phyloP scores from a whole-genome alignment of 2,113 vertebrate genomes.

The Otis tarda region DNA sequence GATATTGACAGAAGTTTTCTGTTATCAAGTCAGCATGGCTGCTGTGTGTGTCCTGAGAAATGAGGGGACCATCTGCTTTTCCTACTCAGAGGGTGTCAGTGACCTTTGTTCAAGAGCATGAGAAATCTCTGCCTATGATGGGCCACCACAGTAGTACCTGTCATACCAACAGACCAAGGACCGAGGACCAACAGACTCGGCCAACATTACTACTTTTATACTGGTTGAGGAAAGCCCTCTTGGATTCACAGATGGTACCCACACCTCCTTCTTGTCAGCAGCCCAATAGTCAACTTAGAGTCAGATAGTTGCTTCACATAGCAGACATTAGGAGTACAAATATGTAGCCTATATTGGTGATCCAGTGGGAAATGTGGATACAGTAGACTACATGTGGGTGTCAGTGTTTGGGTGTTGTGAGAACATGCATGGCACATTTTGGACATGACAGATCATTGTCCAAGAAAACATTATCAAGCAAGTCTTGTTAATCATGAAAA shows the following conservation, averaged over 20 bases:
- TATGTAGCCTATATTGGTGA: not conserved
- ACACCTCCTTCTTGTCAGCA: not conserved
- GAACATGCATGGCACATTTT: not conserved
- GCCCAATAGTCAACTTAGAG: not conserved
- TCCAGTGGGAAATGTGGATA: not conserved
- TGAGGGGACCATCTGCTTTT: not conserved
- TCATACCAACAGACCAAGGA: not conserved
- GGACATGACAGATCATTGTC: not conserved
- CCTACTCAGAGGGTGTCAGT: not conserved
- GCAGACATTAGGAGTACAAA: not conserved
- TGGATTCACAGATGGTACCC: not conserved
- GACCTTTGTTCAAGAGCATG: not conserved
- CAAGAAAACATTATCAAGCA: not conserved
- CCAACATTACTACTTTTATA: not conserved
- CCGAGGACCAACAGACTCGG: not conserved
- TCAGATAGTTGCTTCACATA: not conserved
- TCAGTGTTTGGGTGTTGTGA: not conserved
- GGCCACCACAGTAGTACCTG: not conserved
- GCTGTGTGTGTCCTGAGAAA: not conserved
- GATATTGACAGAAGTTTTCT: not conserved
- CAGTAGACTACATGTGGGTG: not conserved
- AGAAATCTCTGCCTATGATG: not conserved
- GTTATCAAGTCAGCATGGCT: not conserved
- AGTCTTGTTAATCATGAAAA: not conserved
- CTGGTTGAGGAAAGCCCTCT: not conserved